Conservation (phyloP, 2,888 invertebrate genomes). For the Andrena haemorrhoa region DNA sequence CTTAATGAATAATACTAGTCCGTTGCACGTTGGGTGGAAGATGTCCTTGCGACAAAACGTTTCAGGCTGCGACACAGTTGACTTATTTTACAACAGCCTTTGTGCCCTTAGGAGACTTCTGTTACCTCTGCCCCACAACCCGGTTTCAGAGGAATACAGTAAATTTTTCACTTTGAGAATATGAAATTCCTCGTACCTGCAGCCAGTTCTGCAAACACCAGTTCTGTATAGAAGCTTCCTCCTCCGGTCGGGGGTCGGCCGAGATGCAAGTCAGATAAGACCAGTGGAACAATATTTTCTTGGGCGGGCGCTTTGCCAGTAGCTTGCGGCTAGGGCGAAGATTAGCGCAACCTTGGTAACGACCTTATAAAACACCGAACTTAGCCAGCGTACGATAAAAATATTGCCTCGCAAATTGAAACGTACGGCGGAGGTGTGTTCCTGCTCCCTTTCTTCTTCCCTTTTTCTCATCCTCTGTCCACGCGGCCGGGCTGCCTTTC, state of each 20-base stretch:
- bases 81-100: constrained; percentile 51
- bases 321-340: constrained; percentile 76
- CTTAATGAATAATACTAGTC: constrained; percentile 34
- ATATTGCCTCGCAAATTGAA: constrained; percentile 81
- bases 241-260: constrained; percentile 31
- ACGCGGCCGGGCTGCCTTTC: constrained; percentile 11
- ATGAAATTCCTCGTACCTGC: constrained; percentile 74
- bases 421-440: constrained; percentile 70
- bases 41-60: constrained; percentile 11
- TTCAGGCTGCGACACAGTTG: constrained; percentile 29
- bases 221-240: constrained; percentile 16
- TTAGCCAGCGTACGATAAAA: constrained; percentile 72
- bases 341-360: constrained; percentile 80
- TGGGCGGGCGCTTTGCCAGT: constrained; percentile 76
- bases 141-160: constrained; percentile 58
- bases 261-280: constrained; percentile 74
- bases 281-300: constrained; percentile 76
- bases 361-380: constrained; percentile 80
- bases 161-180: constrained; percentile 77
- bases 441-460: constrained; percentile 17
- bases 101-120: constrained; percentile 13
- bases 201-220: constrained; percentile 28
- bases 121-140: constrained; percentile 38
- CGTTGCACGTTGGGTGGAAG: constrained; percentile 5
- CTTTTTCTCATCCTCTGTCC: constrained; percentile 5